Conservation (phyloP, 2,113 vertebrate species). For the Xyliphius kryptos region DNA sequence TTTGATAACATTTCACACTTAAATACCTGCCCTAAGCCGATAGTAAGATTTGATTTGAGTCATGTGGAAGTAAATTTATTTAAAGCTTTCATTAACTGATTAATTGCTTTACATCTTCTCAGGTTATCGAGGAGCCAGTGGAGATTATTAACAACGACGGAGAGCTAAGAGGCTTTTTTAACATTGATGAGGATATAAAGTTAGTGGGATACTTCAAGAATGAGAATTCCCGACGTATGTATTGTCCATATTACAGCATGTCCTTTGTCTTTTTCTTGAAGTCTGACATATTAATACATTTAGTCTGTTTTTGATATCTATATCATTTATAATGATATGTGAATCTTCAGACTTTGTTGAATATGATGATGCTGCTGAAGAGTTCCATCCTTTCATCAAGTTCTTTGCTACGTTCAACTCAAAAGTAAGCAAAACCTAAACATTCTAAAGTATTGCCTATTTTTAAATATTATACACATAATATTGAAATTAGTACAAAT, state of each 20-base stretch:
- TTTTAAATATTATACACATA: no score
- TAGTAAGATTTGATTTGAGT: no score
- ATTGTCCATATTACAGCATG: background rate
- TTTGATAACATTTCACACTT: no score
- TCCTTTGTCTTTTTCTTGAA: no score
- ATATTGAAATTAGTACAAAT: no score
- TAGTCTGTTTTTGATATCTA: constrained; percentile 19
- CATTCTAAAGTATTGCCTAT: no score
- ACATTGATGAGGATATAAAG: constrained; percentile 81
- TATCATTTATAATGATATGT: no score
- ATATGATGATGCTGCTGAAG: constrained; percentile 79
- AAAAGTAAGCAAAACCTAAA: constrained; percentile 78
- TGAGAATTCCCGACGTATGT: constrained; percentile 76
- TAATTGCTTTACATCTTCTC: background rate
- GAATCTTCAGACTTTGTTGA: constrained; percentile 82
- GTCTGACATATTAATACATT: no score
- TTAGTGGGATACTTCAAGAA: constrained; percentile 86
- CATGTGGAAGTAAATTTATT: no score
- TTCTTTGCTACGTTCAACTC: constrained; percentile 85
- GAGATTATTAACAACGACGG: constrained; percentile 80
- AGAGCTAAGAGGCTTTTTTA: constrained; percentile 80
- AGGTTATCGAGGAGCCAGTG: constrained; percentile 79
- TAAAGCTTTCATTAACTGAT: background rate
- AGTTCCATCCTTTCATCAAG: constrained; percentile 86
- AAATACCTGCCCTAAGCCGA: no score